A percentile compares a stretch with the other conserved stretches of the same genome.
These are phyloP conservation scores for Periophthalmus modestus DNA, from an alignment of 2,113 vertebrate species.

Conservation along the genomic window DNA sequence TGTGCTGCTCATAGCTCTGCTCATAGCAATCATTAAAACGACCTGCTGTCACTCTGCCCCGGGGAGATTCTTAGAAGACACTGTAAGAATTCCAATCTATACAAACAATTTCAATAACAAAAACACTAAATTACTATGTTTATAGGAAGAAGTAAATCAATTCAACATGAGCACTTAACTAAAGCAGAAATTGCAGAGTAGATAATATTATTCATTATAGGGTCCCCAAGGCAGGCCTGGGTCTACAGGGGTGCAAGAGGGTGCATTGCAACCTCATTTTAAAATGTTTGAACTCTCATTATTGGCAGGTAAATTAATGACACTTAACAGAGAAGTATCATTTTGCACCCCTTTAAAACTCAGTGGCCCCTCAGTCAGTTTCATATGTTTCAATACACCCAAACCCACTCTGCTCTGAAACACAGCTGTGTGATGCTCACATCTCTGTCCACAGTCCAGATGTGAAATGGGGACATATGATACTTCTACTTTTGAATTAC, in stretches of 20 bases:
- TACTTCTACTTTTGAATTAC: neutral
- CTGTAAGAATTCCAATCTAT: conserved; percentile 14
- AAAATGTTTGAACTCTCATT: too few relatives aligned
- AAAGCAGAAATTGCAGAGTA: neutral
- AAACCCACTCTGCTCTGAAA: conserved; percentile 9
- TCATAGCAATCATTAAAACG: conserved; percentile 13
- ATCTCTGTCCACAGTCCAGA: neutral
- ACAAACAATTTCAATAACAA: conserved; percentile 20
- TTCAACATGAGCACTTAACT: too few relatives aligned
- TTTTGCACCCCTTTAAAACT: too few relatives aligned
- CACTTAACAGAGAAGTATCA: too few relatives aligned
- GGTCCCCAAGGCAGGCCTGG: too few relatives aligned
- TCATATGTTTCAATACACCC: too few relatives aligned
- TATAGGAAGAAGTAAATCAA: neutral
- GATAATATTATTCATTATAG: neutral
- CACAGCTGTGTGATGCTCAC: conserved; percentile 28
- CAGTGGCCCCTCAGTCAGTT: too few relatives aligned
- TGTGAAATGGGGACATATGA: neutral
- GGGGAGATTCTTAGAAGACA: conserved; percentile 32
- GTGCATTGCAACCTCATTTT: too few relatives aligned
- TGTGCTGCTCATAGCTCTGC: conserved; percentile 21
- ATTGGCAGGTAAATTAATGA: too few relatives aligned
- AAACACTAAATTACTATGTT: neutral
- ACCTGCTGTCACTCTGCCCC: conserved; percentile 9
- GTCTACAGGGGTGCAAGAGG: too few relatives aligned